Conservation (phyloP, 2,888 invertebrate genomes). For the Leucophenga maculata region DNA sequence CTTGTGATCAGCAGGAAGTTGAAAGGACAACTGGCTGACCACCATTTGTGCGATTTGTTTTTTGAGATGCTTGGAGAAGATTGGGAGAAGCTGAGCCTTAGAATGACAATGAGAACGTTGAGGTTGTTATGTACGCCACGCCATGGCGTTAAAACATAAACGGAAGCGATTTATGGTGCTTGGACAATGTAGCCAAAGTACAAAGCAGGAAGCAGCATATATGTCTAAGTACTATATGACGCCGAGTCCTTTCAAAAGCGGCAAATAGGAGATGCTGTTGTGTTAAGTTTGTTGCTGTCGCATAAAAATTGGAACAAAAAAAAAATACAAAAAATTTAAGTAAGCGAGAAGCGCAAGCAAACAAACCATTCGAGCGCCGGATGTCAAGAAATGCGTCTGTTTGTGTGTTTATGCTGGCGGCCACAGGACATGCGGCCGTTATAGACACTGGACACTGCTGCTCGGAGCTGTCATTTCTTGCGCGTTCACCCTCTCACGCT, state of each 20-base stretch:
- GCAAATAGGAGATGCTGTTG: constrained; percentile 4
- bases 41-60: constrained; percentile 46
- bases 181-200: constrained; percentile 57
- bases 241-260: not conserved
- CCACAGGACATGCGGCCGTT: constrained; percentile 6
- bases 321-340: too few species aligned
- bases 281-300: constrained; percentile 15
- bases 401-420: not conserved
- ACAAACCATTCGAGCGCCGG: too few species aligned
- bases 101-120: constrained; percentile 11
- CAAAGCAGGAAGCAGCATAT: constrained; percentile 37
- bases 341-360: too few species aligned
- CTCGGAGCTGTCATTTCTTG: not conserved
- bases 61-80: not conserved
- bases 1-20: constrained; percentile 56
- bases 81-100: not conserved
- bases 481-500: not conserved
- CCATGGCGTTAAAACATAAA: constrained; percentile 63
- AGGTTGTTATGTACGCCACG: constrained; percentile 6
- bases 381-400: not conserved
- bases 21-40: constrained; percentile 21
- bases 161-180: constrained; percentile 64
- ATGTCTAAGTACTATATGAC: not conserved
- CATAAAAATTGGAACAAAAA: too few species aligned
- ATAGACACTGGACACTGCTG: not conserved